phyloP scores from a whole-genome alignment of 2,797 vertebrate species.

The Tragopan temminckii region DNA sequence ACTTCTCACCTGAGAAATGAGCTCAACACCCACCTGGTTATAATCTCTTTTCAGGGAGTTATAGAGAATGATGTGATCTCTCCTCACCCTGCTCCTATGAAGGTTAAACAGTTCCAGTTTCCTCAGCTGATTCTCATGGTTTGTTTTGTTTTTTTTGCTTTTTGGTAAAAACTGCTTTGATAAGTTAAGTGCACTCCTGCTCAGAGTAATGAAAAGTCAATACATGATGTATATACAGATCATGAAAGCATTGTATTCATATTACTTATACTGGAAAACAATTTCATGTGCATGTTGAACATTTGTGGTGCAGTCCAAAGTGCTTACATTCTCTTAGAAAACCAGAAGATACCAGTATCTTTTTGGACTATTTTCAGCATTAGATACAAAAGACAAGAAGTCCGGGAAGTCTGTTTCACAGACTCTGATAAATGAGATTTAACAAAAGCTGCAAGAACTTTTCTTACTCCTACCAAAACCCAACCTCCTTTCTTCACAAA shows the following conservation, averaged over 20 bases:
- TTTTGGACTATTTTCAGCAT: background rate
- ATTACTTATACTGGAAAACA: background rate
- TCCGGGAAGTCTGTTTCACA: background rate
- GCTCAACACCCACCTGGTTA: background rate
- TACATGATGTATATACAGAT: background rate
- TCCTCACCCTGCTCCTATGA: background rate
- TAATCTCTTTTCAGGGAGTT: background rate
- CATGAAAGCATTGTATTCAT: background rate
- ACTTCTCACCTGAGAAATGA: background rate
- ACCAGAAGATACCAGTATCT: background rate
- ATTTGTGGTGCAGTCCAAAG: background rate
- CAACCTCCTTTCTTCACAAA: background rate
- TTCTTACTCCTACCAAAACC: background rate
- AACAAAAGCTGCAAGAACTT: background rate
- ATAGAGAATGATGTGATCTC: background rate
- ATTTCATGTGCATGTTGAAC: background rate
- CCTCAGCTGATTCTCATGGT: background rate
- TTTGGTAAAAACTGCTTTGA: background rate
- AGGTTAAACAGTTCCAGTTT: background rate
- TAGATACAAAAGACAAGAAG: background rate
- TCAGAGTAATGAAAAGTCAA: background rate
- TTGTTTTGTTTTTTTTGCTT: background rate
- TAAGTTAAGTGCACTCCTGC: background rate
- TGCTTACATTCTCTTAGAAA: background rate
- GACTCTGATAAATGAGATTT: background rate